Conservation (phyloP, 1,140 invertebrate species). For the Centruroides sculpturatus region DNA sequence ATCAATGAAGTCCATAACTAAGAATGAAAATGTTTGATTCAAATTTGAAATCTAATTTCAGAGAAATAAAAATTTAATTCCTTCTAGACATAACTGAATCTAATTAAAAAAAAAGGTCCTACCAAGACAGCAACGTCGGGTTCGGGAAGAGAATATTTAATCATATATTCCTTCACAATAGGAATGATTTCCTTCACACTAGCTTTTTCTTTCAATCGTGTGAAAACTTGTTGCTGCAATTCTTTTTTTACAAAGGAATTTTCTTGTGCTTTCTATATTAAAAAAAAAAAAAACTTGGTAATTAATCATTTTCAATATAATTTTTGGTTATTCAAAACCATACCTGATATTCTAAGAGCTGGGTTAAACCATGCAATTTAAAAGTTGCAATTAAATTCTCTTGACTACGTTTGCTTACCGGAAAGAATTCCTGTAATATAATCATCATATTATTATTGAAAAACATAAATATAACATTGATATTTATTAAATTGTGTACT, state of each 20-base stretch:
- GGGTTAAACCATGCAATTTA: constrained; percentile 14
- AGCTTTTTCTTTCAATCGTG: constrained; percentile 61
- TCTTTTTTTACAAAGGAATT: constrained; percentile 71
- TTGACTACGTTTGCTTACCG: constrained; percentile 15
- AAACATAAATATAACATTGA: not conserved
- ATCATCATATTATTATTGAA: not conserved
- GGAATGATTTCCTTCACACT: constrained; percentile 54
- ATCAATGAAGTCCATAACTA: constrained; percentile 80
- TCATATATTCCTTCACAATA: constrained; percentile 71
- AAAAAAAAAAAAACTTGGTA: not conserved
- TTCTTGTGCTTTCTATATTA: constrained; percentile 33
- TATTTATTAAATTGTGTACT: too few species aligned
- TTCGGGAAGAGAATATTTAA: constrained; percentile 64
- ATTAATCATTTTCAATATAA: too few species aligned
- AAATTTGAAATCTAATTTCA: not conserved
- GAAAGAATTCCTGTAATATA: constrained; percentile 15
- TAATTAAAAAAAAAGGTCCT: not conserved
- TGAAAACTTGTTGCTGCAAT: constrained; percentile 53
- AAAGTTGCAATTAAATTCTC: constrained; percentile 17
- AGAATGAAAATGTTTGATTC: not conserved
- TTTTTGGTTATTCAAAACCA: not conserved
- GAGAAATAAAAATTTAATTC: not conserved
- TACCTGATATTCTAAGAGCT: constrained; percentile 20
- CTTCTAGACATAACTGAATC: not conserved
- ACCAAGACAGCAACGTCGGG: constrained; percentile 59